Percentiles rank a stretch among this genome's conserved stretches.
These are phyloP conservation scores for Chaitophorus viminalis DNA, from an alignment of 2,888 invertebrate genomes.

Conservation along the genomic window DNA sequence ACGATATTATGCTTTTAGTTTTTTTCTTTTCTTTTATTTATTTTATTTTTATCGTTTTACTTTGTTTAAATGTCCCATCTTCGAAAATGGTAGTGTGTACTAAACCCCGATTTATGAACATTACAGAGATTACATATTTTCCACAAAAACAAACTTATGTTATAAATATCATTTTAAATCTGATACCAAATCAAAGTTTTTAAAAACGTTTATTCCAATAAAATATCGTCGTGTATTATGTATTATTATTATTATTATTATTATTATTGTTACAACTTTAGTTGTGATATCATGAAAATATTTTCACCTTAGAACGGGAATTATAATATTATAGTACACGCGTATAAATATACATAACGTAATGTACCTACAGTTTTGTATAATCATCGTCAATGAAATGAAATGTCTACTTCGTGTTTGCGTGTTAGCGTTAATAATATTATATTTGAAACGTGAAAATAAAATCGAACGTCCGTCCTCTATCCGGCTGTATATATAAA, in stretches of 20 bases:
- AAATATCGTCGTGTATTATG: neutral
- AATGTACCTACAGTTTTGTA: too few species aligned
- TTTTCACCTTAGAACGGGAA: neutral
- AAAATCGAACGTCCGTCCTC: too few species aligned
- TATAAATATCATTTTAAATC: neutral
- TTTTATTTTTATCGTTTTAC: slow-evolving; percentile 3
- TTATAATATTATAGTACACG: too few species aligned
- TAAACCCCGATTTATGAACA: neutral
- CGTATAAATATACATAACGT: too few species aligned
- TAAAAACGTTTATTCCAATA: neutral
- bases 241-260: neutral
- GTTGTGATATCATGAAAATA: neutral
- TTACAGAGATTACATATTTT: neutral
- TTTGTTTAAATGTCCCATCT: neutral
- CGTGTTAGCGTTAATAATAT: too few species aligned
- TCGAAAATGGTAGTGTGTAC: neutral
- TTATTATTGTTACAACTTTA: too few species aligned
- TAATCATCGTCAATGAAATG: too few species aligned
- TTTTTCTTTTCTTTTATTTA: neutral
- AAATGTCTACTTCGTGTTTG: too few species aligned
- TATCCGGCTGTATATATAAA: too few species aligned
- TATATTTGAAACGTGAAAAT: too few species aligned
- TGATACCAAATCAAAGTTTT: neutral
- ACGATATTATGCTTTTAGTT: neutral
- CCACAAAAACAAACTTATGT: neutral